phyloP scores from a whole-genome alignment of 23 tunicate genomes.

The Styela clava region DNA sequence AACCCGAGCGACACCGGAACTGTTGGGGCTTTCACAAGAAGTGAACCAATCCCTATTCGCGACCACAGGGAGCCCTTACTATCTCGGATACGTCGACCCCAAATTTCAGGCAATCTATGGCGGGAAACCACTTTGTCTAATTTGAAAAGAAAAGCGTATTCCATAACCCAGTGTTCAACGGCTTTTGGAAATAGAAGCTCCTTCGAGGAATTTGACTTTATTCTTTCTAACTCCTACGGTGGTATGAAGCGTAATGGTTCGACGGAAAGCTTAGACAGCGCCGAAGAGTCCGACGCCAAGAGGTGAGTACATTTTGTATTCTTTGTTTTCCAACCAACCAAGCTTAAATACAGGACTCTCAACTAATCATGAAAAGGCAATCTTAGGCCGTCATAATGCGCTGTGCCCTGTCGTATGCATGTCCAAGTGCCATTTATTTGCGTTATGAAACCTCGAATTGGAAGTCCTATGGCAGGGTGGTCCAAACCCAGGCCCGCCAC shows the following conservation, averaged over 20 bases:
- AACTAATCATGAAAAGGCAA: no score
- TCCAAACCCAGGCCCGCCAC: no score
- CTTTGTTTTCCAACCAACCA: no score
- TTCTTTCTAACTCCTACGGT: not conserved
- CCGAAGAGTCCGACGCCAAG: constrained; percentile 19
- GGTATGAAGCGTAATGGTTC: constrained; percentile 42
- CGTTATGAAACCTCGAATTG: no score
- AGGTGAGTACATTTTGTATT: constrained; percentile 6
- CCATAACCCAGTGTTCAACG: not conserved
- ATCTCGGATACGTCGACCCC: not conserved
- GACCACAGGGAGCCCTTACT: not conserved
- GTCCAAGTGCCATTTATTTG: no score
- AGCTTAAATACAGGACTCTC: no score
- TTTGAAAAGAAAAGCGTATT: not conserved
- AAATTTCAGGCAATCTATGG: not conserved
- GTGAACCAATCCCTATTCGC: not conserved
- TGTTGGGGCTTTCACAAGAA: not conserved
- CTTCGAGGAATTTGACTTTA: not conserved
- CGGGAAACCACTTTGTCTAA: not conserved
- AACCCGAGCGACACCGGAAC: not conserved
- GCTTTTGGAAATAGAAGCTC: not conserved
- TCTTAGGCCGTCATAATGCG: no score
- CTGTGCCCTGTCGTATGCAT: no score
- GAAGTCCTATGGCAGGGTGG: no score
- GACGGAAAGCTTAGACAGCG: constrained; percentile 31